These are phyloP conservation scores for Lepidostoma basale DNA, from an alignment of 1,140 invertebrate genomes.

Conservation along the genomic window DNA sequence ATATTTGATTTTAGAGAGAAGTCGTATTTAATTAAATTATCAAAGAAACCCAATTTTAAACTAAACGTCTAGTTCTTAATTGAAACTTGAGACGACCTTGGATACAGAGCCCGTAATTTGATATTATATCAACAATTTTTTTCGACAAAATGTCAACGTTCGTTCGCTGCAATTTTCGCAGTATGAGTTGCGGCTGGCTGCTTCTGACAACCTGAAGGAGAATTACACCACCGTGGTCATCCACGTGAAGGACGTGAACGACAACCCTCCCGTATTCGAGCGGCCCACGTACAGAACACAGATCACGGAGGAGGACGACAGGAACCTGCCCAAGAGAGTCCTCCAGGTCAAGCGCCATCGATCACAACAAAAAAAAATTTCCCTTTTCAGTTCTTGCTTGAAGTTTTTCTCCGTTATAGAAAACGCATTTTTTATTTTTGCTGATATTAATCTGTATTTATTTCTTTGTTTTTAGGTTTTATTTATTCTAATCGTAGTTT, in stretches of 20 bases:
- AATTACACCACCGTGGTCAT: conserved; percentile 95
- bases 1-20: too few relatives aligned
- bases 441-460: conserved; percentile 12
- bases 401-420: conserved; percentile 11
- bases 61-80: too few relatives aligned
- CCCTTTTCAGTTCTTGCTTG: conserved; percentile 13
- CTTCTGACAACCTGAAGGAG: conserved; percentile 94
- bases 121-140: too few relatives aligned
- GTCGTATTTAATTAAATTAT: too few relatives aligned
- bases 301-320: conserved; percentile 94
- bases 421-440: conserved; percentile 7
- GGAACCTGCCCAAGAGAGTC: conserved; percentile 91
- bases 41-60: too few relatives aligned
- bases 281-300: conserved; percentile 92
- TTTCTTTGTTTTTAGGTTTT: conserved; percentile 8
- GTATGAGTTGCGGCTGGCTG: conserved; percentile 92
- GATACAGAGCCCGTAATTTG: too few relatives aligned
- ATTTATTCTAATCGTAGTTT: too few relatives aligned
- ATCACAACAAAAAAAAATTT: not conserved
- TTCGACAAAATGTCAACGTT: too few relatives aligned
- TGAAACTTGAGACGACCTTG: too few relatives aligned
- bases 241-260: conserved; percentile 94
- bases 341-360: conserved; percentile 73
- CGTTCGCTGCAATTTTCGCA: too few relatives aligned
- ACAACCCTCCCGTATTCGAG: conserved; percentile 81